These are phyloP conservation scores for Rhinoderma darwinii DNA, from an alignment of 2,113 vertebrate species.

Conservation along the genomic window DNA sequence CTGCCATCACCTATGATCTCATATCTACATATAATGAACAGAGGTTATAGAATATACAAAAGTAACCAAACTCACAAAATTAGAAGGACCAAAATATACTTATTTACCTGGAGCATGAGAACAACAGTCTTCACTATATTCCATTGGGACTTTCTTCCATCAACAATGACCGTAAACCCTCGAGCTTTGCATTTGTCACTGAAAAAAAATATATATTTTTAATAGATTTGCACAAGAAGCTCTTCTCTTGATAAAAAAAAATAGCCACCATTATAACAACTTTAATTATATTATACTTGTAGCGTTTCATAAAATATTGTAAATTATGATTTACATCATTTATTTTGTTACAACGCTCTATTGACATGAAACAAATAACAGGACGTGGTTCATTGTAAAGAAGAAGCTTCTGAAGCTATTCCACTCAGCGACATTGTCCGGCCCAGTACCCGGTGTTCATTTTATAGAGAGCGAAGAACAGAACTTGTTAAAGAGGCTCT, in stretches of 20 bases:
- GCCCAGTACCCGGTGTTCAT: background rate
- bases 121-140: conserved; percentile 97
- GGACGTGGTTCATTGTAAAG: background rate
- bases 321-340: too few species aligned
- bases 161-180: conserved; percentile 98
- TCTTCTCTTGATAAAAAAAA: background rate
- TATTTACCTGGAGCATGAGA: conserved; percentile 94
- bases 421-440: background rate
- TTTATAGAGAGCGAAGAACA: background rate
- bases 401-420: background rate
- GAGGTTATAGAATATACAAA: too few species aligned
- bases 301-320: background rate
- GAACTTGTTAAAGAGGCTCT: too few species aligned
- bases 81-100: background rate
- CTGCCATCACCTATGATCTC: too few species aligned
- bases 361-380: background rate
- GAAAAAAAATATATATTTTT: conserved; percentile 61
- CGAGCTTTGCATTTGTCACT: conserved; percentile 98
- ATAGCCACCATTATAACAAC: background rate
- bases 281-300: background rate
- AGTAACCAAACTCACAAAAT: too few species aligned
- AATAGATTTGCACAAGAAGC: background rate
- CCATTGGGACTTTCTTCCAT: conserved; percentile 96
- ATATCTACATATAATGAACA: too few species aligned
- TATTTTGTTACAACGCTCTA: too few species aligned